Percentiles rank a stretch among this genome's conserved stretches.
Conservation (phyloP, 35 echinoderm and acorn worm genomes). For the Heliocidaris erythrogramma region DNA sequence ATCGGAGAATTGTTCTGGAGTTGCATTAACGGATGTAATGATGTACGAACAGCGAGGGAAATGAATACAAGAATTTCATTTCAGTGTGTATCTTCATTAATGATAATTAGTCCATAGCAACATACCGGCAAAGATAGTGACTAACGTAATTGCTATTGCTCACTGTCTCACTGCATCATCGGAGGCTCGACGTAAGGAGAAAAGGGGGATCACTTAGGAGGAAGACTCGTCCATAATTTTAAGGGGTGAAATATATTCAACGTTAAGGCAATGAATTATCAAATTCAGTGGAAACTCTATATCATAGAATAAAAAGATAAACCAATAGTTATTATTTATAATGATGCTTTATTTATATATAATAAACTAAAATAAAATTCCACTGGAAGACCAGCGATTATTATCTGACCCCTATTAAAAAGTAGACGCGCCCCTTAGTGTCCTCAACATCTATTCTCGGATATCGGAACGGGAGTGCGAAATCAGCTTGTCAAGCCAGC, state of each 20-base stretch:
- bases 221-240: constrained; percentile 35
- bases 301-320: background rate
- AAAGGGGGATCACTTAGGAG: constrained; percentile 12
- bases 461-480: background rate
- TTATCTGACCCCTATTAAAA: background rate
- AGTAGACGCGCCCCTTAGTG: constrained; percentile 19
- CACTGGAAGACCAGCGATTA: background rate
- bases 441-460: constrained; percentile 35
- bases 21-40: too few species aligned
- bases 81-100: background rate
- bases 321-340: too few species aligned
- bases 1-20: background rate
- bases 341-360: background rate
- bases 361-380: background rate
- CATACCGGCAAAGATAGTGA: background rate
- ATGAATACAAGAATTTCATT: background rate
- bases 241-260: background rate
- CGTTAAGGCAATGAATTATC: background rate
- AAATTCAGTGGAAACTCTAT: background rate
- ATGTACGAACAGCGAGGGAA: background rate
- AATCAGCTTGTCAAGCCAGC: constrained; percentile 22
- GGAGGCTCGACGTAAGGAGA: background rate
- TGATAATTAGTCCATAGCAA: background rate
- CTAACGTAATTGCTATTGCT: background rate
- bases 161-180: background rate